These are phyloP conservation scores for Saguinus imperator DNA, from an alignment of 2,113 vertebrate genomes.

Conservation along the genomic window DNA sequence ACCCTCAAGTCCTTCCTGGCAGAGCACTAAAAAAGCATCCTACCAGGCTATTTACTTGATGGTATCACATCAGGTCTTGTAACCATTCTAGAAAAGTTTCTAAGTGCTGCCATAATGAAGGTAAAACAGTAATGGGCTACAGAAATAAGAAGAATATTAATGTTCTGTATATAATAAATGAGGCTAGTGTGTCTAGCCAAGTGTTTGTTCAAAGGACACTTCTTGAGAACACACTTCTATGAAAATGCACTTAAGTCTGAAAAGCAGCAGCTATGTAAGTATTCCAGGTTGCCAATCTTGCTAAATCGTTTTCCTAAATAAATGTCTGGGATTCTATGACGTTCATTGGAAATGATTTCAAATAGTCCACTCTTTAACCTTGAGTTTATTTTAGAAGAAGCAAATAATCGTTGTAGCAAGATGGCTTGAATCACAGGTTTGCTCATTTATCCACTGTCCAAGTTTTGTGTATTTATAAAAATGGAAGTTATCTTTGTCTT, in stretches of 20 bases:
- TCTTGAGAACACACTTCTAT: slow-evolving; percentile 64
- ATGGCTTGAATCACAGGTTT: not conserved
- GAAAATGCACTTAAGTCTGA: slow-evolving; percentile 13
- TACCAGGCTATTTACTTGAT: slow-evolving; percentile 60
- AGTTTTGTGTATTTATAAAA: slow-evolving; percentile 20
- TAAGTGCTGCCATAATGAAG: slow-evolving; percentile 3
- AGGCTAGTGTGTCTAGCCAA: slow-evolving; percentile 41
- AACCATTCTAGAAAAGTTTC: slow-evolving; percentile 71
- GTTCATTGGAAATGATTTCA: not conserved
- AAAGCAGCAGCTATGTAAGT: not conserved
- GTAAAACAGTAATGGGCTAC: slow-evolving; percentile 42
- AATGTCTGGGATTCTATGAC: not conserved
- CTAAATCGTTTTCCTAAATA: slow-evolving; percentile 28
- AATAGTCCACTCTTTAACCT: not conserved
- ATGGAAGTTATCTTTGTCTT: not conserved
- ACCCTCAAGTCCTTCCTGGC: slow-evolving; percentile 45
- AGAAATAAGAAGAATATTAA: slow-evolving; percentile 76
- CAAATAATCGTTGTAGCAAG: not conserved
- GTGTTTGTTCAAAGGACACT: slow-evolving; percentile 52
- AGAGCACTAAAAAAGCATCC: slow-evolving; percentile 65
- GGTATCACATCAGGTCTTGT: slow-evolving; percentile 43
- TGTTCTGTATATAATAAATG: slow-evolving; percentile 64
- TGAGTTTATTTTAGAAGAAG: slow-evolving; percentile 38
- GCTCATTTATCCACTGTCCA: not conserved
- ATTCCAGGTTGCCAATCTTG: slow-evolving; percentile 11